Evolutionary conservation across 2,797 vertebrate species (phyloP).

Genomic region (Phoxinus dragarum): DNA sequence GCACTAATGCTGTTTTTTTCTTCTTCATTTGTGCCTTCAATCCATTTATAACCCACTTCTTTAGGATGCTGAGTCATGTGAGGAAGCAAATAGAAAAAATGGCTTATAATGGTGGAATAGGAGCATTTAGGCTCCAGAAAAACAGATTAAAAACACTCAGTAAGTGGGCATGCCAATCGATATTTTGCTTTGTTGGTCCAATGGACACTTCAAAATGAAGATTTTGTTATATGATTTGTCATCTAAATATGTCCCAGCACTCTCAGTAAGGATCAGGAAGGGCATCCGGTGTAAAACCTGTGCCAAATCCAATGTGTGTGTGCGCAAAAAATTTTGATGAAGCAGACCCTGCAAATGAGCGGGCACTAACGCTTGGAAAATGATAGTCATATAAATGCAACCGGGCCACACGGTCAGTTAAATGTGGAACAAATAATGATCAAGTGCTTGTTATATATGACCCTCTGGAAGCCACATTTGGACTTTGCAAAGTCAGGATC

Average conservation of each 20-base stretch:
- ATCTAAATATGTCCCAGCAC: neutral
- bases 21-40: neutral
- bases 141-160: slow-evolving; percentile 19
- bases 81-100: slow-evolving; percentile 23
- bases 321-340: neutral
- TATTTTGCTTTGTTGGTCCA: slow-evolving; percentile 8
- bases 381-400: neutral
- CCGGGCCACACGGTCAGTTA: neutral
- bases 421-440: neutral
- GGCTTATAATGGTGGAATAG: neutral
- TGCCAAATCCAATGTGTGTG: neutral
- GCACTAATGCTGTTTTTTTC: neutral
- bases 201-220: neutral
- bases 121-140: neutral
- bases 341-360: neutral
- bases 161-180: neutral
- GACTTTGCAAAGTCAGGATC: slow-evolving; percentile 17
- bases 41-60: slow-evolving; percentile 18
- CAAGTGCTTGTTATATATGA: neutral
- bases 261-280: neutral
- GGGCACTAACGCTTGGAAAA: neutral
- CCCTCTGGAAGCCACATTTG: neutral
- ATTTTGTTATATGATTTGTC: neutral
- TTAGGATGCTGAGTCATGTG: slow-evolving; percentile 24
- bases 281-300: neutral